Conservation (phyloP, 1,140 invertebrate genomes). For the Tetramorium alpestre region DNA sequence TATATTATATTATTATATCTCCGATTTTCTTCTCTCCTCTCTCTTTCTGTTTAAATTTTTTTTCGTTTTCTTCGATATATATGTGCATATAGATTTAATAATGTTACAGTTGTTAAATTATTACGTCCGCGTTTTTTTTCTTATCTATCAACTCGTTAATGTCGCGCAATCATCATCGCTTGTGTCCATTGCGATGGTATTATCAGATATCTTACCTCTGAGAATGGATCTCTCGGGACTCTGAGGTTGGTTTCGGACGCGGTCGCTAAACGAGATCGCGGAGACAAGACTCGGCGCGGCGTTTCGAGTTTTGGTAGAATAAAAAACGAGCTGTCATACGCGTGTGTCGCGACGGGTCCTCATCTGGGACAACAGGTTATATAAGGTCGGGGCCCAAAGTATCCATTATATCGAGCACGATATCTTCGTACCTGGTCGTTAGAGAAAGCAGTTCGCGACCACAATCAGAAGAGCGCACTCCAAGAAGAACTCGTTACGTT, state of each 20-base stretch:
- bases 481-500: conserved; percentile 72
- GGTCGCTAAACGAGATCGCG: conserved; percentile 52
- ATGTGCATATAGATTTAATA: not conserved
- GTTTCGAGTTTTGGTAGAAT: conserved; percentile 58
- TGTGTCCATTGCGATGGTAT: not conserved
- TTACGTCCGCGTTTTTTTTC: not conserved
- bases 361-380: conserved; percentile 72
- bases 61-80: not conserved
- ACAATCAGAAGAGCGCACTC: conserved; percentile 67
- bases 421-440: conserved; percentile 72
- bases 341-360: conserved; percentile 54
- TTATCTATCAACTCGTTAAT: not conserved
- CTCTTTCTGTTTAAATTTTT: not conserved
- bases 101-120: not conserved
- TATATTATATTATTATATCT: not conserved
- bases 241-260: not conserved
- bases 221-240: not conserved
- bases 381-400: conserved; percentile 68
- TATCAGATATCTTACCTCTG: not conserved
- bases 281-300: conserved; percentile 1
- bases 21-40: not conserved
- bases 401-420: conserved; percentile 74
- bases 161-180: not conserved
- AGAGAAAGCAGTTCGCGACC: conserved; percentile 66
- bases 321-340: conserved; percentile 66